A percentile compares a stretch with the other conserved stretches of the same genome.
phyloP scores from a whole-genome alignment of 2,113 vertebrate genomes.

The Neotoma lepida region DNA sequence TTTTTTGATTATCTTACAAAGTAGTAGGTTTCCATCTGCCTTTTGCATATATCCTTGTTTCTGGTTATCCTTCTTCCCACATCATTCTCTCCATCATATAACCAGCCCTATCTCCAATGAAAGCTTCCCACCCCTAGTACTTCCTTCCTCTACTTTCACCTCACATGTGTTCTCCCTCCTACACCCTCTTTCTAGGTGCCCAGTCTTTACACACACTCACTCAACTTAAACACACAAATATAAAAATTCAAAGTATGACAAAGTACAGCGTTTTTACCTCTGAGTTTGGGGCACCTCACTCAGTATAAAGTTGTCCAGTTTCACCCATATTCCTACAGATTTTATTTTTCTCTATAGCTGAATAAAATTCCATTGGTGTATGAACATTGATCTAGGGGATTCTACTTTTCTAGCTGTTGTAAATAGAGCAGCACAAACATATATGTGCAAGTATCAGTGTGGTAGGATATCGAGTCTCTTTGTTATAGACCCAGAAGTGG shows the following conservation, averaged over 20 bases:
- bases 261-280: not conserved
- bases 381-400: not conserved
- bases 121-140: not conserved
- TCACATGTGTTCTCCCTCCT: not conserved
- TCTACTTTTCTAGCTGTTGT: not conserved
- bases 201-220: not conserved
- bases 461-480: not conserved
- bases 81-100: not conserved
- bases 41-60: not conserved
- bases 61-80: not conserved
- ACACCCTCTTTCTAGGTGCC: not conserved
- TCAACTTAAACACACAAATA: not conserved
- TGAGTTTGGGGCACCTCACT: not conserved
- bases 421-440: not conserved
- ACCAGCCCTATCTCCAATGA: not conserved
- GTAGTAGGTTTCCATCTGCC: not conserved
- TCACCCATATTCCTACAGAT: not conserved
- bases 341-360: not conserved
- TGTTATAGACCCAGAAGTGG: not conserved
- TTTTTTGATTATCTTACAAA: not conserved
- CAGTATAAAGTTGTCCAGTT: not conserved
- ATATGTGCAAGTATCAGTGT: not conserved
- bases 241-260: not conserved
- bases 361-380: not conserved
- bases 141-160: not conserved